A percentile compares a stretch with the other conserved stretches of the same genome.
These are phyloP conservation scores for Sphaerophoria taeniata DNA, from an alignment of 2,888 invertebrate genomes.

Conservation along the genomic window DNA sequence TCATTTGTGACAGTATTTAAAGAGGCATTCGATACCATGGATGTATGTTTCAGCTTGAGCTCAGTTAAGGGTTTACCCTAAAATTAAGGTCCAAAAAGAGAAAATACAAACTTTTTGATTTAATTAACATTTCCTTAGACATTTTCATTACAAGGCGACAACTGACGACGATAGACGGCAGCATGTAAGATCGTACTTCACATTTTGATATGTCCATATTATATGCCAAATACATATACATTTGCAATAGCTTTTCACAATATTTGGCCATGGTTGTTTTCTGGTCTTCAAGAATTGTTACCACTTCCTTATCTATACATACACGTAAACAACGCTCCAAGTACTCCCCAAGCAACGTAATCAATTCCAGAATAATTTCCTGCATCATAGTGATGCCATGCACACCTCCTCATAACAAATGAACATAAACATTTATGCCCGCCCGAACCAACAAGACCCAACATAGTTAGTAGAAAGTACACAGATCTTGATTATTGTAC, in stretches of 20 bases:
- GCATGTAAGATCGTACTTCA: neutral
- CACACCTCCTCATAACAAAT: neutral
- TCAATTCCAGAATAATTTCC: slow-evolving; percentile 33
- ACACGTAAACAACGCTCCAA: no score
- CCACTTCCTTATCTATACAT: neutral
- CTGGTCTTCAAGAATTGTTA: neutral
- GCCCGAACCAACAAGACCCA: neutral
- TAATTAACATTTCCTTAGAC: neutral
- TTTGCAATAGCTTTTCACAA: slow-evolving; percentile 1
- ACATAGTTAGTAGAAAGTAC: neutral
- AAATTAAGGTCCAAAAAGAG: no score
- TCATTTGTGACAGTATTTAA: no score
- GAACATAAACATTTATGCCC: slow-evolving; percentile 6
- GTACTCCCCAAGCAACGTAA: neutral
- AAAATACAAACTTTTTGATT: no score
- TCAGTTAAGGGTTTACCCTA: no score
- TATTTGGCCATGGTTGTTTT: neutral
- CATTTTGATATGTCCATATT: neutral
- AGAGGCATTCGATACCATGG: no score
- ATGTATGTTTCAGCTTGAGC: no score
- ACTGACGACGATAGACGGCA: neutral
- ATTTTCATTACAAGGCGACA: neutral
- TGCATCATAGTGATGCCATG: neutral
- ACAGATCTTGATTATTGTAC: neutral
- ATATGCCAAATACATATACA: neutral